phyloP scores from a whole-genome alignment of 2,888 invertebrate genomes.

The Polymixis lichenea region DNA sequence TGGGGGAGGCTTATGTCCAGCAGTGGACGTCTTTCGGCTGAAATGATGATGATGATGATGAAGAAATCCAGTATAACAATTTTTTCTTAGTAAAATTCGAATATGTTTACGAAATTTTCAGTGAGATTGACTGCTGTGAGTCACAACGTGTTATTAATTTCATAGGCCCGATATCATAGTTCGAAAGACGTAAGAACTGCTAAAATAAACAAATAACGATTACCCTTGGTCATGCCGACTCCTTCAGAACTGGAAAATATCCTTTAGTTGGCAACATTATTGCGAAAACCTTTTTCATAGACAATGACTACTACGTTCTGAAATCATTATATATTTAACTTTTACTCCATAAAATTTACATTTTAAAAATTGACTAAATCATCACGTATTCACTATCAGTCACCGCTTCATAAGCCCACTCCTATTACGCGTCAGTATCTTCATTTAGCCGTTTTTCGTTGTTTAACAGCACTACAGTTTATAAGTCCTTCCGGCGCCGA shows the following conservation, averaged over 20 bases:
- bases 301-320: conserved; percentile 46
- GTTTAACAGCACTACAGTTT: not conserved
- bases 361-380: not conserved
- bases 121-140: not conserved
- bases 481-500: not conserved
- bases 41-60: too few relatives aligned
- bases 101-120: not conserved
- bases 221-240: not conserved
- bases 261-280: conserved; percentile 30
- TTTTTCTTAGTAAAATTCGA: not conserved
- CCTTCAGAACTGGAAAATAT: conserved; percentile 20
- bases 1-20: too few relatives aligned
- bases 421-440: not conserved
- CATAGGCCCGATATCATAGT: not conserved
- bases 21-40: too few relatives aligned
- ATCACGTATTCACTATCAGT: not conserved
- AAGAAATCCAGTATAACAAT: too few relatives aligned
- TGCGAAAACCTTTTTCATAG: conserved; percentile 37
- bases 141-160: not conserved
- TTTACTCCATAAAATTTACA: not conserved
- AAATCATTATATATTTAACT: not conserved
- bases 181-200: not conserved
- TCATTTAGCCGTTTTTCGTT: not conserved
- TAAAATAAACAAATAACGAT: not conserved
- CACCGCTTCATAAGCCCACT: not conserved